Percentiles rank a stretch among this genome's conserved stretches.
Evolutionary conservation across 1,140 invertebrate species (phyloP).

Genomic region (Heliconius eleuchia): DNA sequence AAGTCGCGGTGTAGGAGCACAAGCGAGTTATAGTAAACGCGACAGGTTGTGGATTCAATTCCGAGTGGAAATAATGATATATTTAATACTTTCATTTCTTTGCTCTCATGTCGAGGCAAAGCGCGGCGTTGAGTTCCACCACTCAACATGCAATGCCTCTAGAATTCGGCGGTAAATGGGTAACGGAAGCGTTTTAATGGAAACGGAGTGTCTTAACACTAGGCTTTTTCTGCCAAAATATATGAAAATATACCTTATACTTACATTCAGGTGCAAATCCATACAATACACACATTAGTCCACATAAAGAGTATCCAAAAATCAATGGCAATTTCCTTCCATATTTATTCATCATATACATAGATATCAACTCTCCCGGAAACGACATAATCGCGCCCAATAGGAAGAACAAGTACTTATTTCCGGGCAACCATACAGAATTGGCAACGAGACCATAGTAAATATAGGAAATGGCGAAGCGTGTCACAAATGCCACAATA

Average conservation of each 20-base stretch:
- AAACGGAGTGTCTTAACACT: too few relatives aligned
- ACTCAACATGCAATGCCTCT: too few relatives aligned
- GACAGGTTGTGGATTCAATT: too few relatives aligned
- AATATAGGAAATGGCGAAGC: slow-evolving; percentile 85
- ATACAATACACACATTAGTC: slow-evolving; percentile 53
- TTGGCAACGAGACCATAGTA: slow-evolving; percentile 91
- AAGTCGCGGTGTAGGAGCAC: too few relatives aligned
- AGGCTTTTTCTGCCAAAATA: too few relatives aligned
- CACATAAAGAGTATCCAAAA: slow-evolving; percentile 82
- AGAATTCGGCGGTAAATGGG: too few relatives aligned
- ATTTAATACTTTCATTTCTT: too few relatives aligned
- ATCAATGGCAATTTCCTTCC: slow-evolving; percentile 83
- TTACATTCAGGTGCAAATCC: slow-evolving; percentile 58
- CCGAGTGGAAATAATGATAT: too few relatives aligned
- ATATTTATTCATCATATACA: slow-evolving; percentile 83
- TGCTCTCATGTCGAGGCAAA: too few relatives aligned
- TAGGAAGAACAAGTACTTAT: slow-evolving; percentile 86
- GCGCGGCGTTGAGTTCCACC: too few relatives aligned
- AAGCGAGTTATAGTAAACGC: too few relatives aligned
- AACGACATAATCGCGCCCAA: slow-evolving; percentile 85
- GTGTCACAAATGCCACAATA: slow-evolving; percentile 79
- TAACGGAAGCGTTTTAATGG: too few relatives aligned
- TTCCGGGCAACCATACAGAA: slow-evolving; percentile 86
- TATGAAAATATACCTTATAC: slow-evolving; percentile 32
- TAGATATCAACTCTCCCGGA: slow-evolving; percentile 85